Evolutionary conservation across 2,888 invertebrate species (phyloP), one percentile per base, ranked within the genome.

Genomic region (Drosophila stalkeri): DNA sequence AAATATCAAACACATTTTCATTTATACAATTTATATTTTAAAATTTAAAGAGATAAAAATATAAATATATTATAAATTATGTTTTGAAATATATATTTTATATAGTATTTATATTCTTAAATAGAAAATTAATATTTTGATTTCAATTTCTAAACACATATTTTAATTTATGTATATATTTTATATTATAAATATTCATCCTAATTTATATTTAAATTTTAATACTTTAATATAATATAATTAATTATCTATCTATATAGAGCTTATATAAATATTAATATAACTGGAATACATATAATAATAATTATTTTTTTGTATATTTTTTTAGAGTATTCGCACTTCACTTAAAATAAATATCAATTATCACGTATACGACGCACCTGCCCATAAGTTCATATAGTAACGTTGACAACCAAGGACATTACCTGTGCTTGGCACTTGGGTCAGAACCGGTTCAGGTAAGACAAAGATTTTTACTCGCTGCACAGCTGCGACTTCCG

Each of bases 321-420:
- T 47, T 14, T 47, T 39, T n/a, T 33, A 67, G 54, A 9, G 68
- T 49, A 67, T 59, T 9, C 2, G 18, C 4, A 35, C 11, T 11
- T 44, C 55, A 12, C 8, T 20, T 37, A 31, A 8, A 33, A 31
- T 2, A 18, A 6, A 20, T 20, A n/a, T 11, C 11, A 31, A 47
- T 57, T 52, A 75, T 66, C 14, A 56, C 59, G 61, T 41, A 72
- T 67, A 67, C 78, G 63, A 54, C 41, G 14, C 51, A 52, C 27
- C 52, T 67, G 67, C 71, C 72, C 64, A 76, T 57, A 62, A 69
- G 67, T 75, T 75, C 61, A 75, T 35, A 64, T 9, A 12, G 23
- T n/a, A 47, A 67, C 70, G 52, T 64, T 59, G 35, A 27, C 70
- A 74, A 69, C 72, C 89, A 86, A 89, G 85, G 89, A 84, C 89